Percentiles rank a stretch among this genome's conserved stretches.
These are phyloP conservation scores for Eupeodes luniger DNA, from an alignment of 2,888 invertebrate genomes.

Conservation along the genomic window DNA sequence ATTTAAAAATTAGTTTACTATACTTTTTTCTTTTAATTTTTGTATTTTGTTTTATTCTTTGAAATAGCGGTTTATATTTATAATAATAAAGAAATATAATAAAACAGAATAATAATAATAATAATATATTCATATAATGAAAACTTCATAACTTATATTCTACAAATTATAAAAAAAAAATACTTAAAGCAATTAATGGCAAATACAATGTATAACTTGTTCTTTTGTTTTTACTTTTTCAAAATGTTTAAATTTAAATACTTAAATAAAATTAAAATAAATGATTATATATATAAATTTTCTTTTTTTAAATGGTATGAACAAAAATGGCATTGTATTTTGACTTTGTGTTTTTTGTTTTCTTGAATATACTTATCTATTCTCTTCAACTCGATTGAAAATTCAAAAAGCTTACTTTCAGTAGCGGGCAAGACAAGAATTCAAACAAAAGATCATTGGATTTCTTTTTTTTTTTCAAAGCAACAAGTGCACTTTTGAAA, in stretches of 20 bases:
- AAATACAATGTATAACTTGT: slow-evolving; percentile 51
- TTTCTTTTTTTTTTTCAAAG: neutral
- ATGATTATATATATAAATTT: neutral
- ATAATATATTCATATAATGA: slow-evolving; percentile 65
- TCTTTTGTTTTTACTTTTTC: slow-evolving; percentile 31
- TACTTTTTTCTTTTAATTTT: slow-evolving; percentile 33
- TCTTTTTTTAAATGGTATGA: slow-evolving; percentile 42
- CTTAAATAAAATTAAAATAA: slow-evolving; percentile 7
- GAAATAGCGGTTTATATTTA: slow-evolving; percentile 57
- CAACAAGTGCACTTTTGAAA: neutral
- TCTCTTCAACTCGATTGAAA: slow-evolving; percentile 21
- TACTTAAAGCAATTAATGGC: slow-evolving; percentile 74
- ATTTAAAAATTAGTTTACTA: slow-evolving; percentile 67
- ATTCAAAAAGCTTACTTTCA: neutral
- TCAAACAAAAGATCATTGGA: neutral
- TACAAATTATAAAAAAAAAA: slow-evolving; percentile 64
- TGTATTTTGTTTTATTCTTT: slow-evolving; percentile 35
- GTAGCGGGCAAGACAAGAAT: neutral
- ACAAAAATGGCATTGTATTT: slow-evolving; percentile 65
- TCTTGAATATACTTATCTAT: neutral
- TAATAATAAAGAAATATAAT: slow-evolving; percentile 61
- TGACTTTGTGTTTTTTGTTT: slow-evolving; percentile 1
- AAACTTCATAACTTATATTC: slow-evolving; percentile 75
- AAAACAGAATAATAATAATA: slow-evolving; percentile 33
- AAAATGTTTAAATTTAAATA: slow-evolving; percentile 44